Percentiles rank a stretch among this genome's conserved stretches.
Evolutionary conservation across 2,888 invertebrate species (phyloP).

Genomic region (Nymphalis polychloros): DNA sequence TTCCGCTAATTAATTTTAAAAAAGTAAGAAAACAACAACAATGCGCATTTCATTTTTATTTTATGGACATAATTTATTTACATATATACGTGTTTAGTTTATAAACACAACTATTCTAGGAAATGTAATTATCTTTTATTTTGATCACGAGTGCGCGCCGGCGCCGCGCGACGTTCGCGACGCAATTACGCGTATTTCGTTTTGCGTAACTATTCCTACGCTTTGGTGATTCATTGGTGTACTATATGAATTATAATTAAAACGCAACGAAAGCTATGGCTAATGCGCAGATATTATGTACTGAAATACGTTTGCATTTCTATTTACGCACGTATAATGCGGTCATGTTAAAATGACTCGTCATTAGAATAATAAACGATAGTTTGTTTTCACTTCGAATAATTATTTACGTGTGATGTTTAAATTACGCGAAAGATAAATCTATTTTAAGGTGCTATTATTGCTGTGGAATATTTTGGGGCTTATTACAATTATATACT

Average conservation of each 20-base stretch:
- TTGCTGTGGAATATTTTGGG: too few species aligned
- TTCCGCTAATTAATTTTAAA: slow-evolving; percentile 3
- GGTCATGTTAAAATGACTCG: slow-evolving; percentile 5
- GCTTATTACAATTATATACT: too few species aligned
- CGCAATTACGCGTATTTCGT: slow-evolving; percentile 39
- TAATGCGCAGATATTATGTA: slow-evolving; percentile 14
- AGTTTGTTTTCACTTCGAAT: slow-evolving; percentile 4
- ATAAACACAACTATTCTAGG: slow-evolving; percentile 59
- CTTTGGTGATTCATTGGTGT: slow-evolving; percentile 35
- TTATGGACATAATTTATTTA: slow-evolving; percentile 28
- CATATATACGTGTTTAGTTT: slow-evolving; percentile 47
- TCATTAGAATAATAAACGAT: background rate
- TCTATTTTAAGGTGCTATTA: too few species aligned
- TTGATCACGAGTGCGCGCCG: slow-evolving; percentile 47
- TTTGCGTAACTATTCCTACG: slow-evolving; percentile 45
- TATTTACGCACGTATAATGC: slow-evolving; percentile 15
- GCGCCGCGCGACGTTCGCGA: slow-evolving; percentile 39
- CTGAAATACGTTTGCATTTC: slow-evolving; percentile 1
- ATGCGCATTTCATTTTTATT: slow-evolving; percentile 17
- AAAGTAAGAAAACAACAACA: slow-evolving; percentile 17
- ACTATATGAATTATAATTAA: slow-evolving; percentile 35
- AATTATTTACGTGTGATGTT: background rate
- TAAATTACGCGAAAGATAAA: background rate
- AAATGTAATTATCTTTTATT: slow-evolving; percentile 54
- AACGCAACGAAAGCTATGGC: slow-evolving; percentile 15